A percentile compares a stretch with the other conserved stretches of the same genome.
Conservation (phyloP, 1,140 invertebrate genomes). For the Schlechtendalia chinensis region DNA sequence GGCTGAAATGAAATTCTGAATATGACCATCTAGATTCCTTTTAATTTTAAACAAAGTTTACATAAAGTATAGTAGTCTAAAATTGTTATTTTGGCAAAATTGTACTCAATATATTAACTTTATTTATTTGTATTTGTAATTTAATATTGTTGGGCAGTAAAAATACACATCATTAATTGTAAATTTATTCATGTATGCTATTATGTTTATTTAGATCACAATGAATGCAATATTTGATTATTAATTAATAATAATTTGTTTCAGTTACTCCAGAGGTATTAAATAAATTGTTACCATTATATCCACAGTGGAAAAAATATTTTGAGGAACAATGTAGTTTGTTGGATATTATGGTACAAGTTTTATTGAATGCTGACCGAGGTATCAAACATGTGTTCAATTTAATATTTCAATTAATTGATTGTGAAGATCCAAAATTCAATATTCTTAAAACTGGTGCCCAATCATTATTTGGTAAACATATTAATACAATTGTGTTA, state of each 20-base stretch:
- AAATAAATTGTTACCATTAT: constrained; percentile 24
- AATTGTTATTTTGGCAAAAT: not conserved
- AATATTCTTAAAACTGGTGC: constrained; percentile 29
- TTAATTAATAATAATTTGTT: constrained; percentile 6
- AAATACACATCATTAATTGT: too few relatives aligned
- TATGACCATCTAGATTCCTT: too few relatives aligned
- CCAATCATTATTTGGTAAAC: constrained; percentile 36
- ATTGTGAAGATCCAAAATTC: constrained; percentile 28
- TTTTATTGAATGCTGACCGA: constrained; percentile 37
- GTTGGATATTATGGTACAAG: constrained; percentile 29
- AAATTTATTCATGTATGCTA: not conserved
- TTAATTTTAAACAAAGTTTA: not conserved
- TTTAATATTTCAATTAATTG: constrained; percentile 38
- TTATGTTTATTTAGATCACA: not conserved
- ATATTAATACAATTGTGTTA: not conserved
- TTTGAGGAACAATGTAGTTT: constrained; percentile 42
- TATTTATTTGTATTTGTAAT: not conserved
- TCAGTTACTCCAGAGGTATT: constrained; percentile 34
- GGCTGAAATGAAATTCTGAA: too few relatives aligned
- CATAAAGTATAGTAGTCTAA: not conserved
- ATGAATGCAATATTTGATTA: not conserved
- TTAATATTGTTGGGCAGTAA: not conserved
- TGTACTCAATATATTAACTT: too few relatives aligned
- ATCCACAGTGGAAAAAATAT: constrained; percentile 40
- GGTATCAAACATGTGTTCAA: constrained; percentile 44